A percentile compares a stretch with the other conserved stretches of the same genome.
Conservation (phyloP, 2,888 invertebrate genomes). For the Rhimphoctona megacephalus region DNA sequence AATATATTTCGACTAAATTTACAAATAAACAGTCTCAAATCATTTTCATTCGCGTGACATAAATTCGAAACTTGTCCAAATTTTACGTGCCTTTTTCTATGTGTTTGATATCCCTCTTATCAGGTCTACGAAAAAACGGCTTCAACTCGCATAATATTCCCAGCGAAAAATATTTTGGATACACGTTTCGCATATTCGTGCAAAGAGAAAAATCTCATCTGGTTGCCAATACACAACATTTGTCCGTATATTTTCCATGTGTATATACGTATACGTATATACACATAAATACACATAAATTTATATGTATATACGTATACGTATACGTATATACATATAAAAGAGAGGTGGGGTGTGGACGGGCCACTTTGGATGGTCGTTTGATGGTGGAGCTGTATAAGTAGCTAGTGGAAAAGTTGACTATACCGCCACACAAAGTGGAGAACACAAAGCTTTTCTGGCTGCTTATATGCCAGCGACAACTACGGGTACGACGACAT, state of each 20-base stretch:
- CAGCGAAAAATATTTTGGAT: not conserved
- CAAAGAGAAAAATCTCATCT: not conserved
- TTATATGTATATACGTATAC: too few species aligned
- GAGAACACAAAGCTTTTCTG: slow-evolving; percentile 32
- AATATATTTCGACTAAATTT: not conserved
- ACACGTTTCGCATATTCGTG: not conserved
- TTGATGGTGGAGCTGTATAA: slow-evolving; percentile 16
- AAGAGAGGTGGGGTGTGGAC: not conserved
- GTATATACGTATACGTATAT: not conserved
- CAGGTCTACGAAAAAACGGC: too few species aligned
- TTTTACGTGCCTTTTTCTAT: not conserved
- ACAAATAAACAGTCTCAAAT: not conserved
- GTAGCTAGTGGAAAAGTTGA: slow-evolving; percentile 16
- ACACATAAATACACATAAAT: too few species aligned
- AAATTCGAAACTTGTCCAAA: not conserved
- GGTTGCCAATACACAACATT: not conserved
- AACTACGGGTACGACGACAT: slow-evolving; percentile 25
- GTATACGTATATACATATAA: not conserved
- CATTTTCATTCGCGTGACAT: not conserved
- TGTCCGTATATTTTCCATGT: not conserved
- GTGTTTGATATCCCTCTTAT: too few species aligned
- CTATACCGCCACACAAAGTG: not conserved
- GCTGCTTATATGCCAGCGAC: slow-evolving; percentile 31
- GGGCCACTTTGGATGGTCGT: slow-evolving; percentile 15
- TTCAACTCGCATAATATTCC: not conserved